Percentiles rank a stretch among this genome's conserved stretches.
These are phyloP conservation scores for Motacilla alba DNA, from an alignment of 2,113 vertebrate genomes.

Conservation along the genomic window DNA sequence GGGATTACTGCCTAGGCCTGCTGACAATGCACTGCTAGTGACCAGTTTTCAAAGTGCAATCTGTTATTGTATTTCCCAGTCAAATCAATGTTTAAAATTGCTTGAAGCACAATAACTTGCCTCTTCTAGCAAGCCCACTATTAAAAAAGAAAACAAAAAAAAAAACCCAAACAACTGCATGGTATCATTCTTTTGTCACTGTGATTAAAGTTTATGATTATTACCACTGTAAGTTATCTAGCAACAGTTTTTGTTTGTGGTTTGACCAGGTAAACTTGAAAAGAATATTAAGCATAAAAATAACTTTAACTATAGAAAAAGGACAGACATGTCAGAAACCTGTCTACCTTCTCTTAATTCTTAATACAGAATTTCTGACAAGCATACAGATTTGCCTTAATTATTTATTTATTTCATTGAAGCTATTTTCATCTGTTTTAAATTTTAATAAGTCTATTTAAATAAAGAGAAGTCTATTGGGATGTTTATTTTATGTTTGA, in stretches of 20 bases:
- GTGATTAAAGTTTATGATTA: conserved; percentile 76
- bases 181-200: conserved; percentile 65
- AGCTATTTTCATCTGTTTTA: conserved; percentile 77
- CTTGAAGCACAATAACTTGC: conserved; percentile 49
- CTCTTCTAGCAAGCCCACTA: background rate
- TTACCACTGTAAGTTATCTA: conserved; percentile 71
- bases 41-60: conserved; percentile 73
- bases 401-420: conserved; percentile 82
- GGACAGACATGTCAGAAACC: conserved; percentile 69
- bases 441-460: conserved; percentile 81
- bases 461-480: conserved; percentile 74
- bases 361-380: conserved; percentile 75
- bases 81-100: conserved; percentile 70
- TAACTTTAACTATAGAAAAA: conserved; percentile 65
- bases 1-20: conserved; percentile 72
- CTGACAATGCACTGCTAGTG: conserved; percentile 70
- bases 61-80: conserved; percentile 68
- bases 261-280: conserved; percentile 79
- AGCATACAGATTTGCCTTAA: conserved; percentile 80
- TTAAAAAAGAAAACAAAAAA: background rate
- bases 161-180: background rate
- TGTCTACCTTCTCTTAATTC: conserved; percentile 72
- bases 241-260: conserved; percentile 62
- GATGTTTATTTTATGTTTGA: conserved; percentile 72
- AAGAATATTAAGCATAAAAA: conserved; percentile 69